A percentile compares a stretch with the other conserved stretches of the same genome.
These are phyloP conservation scores for Lasioglossum villosulum DNA, from an alignment of 2,888 invertebrate species.

Conservation along the genomic window DNA sequence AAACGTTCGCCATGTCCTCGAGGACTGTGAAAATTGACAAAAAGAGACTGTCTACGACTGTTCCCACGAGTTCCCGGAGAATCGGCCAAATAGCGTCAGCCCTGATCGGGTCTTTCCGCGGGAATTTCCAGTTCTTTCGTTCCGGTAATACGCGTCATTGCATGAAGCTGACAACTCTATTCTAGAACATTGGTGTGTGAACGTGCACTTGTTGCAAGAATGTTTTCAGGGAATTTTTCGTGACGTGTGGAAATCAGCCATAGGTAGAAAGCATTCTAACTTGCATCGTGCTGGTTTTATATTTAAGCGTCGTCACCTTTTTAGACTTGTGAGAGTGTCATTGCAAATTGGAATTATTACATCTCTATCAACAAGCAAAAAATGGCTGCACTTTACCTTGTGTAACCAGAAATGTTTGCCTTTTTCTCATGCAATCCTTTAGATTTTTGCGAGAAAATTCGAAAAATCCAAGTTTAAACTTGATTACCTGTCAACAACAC, in stretches of 20 bases:
- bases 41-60: not conserved
- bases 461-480: too few species aligned
- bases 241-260: not conserved
- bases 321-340: not conserved
- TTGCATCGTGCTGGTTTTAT: not conserved
- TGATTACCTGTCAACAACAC: too few species aligned
- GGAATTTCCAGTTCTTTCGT: not conserved
- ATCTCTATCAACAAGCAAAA: not conserved
- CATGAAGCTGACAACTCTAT: slow-evolving; percentile 25
- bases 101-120: not conserved
- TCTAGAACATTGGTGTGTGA: not conserved
- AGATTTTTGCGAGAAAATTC: too few species aligned
- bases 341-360: not conserved
- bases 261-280: not conserved
- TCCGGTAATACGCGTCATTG: slow-evolving; percentile 14
- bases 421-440: too few species aligned
- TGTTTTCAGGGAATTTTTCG: not conserved
- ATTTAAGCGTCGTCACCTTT: not conserved
- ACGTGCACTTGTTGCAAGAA: slow-evolving; percentile 6
- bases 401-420: too few species aligned
- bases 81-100: not conserved
- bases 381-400: too few species aligned
- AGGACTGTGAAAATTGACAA: not conserved
- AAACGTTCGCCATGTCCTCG: not conserved
- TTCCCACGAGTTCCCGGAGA: not conserved